Conservation (phyloP, 2,113 vertebrate genomes). For the Irena cyanogastra region DNA sequence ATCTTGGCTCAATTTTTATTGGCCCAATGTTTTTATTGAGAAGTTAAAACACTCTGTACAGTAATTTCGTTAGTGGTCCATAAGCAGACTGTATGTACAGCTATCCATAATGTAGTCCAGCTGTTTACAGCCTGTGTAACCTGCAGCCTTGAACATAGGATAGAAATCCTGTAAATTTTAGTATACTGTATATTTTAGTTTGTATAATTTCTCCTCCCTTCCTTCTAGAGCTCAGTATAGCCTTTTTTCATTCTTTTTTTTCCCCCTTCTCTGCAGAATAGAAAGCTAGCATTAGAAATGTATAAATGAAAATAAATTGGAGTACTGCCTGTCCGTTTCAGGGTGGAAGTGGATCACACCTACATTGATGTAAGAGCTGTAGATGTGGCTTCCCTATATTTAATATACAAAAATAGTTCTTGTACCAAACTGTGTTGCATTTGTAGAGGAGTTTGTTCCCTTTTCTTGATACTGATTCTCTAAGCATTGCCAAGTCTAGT, state of each 20-base stretch:
- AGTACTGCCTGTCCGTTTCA: background rate
- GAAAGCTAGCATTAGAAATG: background rate
- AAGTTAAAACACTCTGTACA: background rate
- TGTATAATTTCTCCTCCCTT: background rate
- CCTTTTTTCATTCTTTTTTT: background rate
- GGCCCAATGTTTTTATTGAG: background rate
- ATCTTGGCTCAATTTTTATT: background rate
- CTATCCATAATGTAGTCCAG: background rate
- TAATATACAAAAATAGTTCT: background rate
- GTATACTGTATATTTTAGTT: background rate
- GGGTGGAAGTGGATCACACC: background rate
- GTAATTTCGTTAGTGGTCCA: background rate
- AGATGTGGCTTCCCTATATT: background rate
- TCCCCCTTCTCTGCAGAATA: background rate
- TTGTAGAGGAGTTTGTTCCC: conserved; percentile 8
- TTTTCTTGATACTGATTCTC: background rate
- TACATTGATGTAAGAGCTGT: background rate
- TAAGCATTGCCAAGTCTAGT: background rate
- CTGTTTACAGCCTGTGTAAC: background rate
- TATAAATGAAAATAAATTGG: background rate
- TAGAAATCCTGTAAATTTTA: background rate
- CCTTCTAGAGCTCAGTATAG: background rate
- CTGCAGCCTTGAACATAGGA: background rate
- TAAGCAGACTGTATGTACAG: background rate
- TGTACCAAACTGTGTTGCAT: background rate